Percentiles rank a stretch among this genome's conserved stretches.
These are phyloP conservation scores for Falcaria lacertinaria DNA, from an alignment of 2,888 invertebrate genomes.

Conservation along the genomic window DNA sequence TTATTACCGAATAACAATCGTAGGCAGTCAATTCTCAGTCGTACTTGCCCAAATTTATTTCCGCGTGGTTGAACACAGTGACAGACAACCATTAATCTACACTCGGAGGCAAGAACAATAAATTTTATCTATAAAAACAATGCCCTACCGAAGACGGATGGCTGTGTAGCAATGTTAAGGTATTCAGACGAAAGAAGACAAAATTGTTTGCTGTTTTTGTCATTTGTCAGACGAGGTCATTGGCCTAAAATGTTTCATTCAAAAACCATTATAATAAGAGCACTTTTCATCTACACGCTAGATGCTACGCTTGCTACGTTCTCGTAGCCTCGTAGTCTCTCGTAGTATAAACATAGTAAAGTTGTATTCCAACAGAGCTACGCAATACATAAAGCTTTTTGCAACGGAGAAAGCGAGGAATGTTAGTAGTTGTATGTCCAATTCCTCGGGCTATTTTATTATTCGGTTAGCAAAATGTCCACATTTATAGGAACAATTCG, in stretches of 20 bases:
- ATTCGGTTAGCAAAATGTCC: no score
- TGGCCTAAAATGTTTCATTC: not conserved
- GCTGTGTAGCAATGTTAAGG: not conserved
- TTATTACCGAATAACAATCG: not conserved
- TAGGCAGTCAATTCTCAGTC: not conserved
- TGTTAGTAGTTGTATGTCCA: no score
- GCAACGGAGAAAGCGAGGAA: no score
- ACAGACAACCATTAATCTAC: slow-evolving; percentile 1
- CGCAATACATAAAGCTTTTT: no score
- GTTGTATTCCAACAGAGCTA: no score
- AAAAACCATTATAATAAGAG: no score
- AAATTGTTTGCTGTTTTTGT: not conserved
- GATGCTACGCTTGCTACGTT: no score
- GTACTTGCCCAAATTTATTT: not conserved
- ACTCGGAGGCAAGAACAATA: not conserved
- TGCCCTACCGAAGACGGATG: not conserved
- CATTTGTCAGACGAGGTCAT: not conserved
- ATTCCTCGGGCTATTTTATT: no score
- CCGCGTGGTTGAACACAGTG: not conserved
- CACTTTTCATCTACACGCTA: no score
- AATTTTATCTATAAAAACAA: not conserved
- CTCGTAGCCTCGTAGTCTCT: no score
- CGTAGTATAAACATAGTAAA: no score
- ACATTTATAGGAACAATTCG: no score
- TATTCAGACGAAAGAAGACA: not conserved